These are phyloP conservation scores for Rotaria macrura DNA, from an alignment of 2,888 invertebrate genomes.

Conservation along the genomic window DNA sequence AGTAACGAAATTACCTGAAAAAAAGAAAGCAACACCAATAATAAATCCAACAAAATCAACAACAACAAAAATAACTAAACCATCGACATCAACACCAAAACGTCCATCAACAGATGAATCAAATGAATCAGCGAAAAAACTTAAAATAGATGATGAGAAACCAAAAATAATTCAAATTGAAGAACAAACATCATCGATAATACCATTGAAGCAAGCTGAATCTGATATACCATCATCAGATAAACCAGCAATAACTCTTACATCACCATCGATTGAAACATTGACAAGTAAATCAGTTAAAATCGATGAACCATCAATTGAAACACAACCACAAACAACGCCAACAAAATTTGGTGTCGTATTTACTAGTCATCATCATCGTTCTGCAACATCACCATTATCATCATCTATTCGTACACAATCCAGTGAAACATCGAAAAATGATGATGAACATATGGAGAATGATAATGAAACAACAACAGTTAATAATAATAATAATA, in stretches of 20 bases:
- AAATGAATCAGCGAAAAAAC: not conserved
- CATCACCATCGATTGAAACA: not conserved
- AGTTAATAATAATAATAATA: not conserved
- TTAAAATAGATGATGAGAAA: not conserved
- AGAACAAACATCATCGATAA: not conserved
- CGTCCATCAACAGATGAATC: slow-evolving; percentile 5
- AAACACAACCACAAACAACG: slow-evolving; percentile 10
- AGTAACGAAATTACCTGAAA: not conserved
- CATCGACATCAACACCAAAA: not conserved
- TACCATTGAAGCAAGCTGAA: not conserved
- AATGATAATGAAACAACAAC: not conserved
- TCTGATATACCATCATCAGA: not conserved
- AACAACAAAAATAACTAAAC: not conserved
- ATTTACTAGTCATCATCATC: slow-evolving; percentile 16
- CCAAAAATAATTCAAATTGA: not conserved
- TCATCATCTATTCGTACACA: not conserved
- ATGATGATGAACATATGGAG: not conserved
- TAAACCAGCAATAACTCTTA: not conserved
- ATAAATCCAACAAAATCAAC: not conserved
- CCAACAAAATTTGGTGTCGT: slow-evolving; percentile 15
- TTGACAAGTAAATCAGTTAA: not conserved
- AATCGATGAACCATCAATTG: not conserved
- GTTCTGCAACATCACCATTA: not conserved
- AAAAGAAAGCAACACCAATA: not conserved
- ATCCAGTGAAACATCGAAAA: not conserved